Percentiles rank a stretch among this genome's conserved stretches.
Evolutionary conservation across 2,797 vertebrate genomes (phyloP).

Genomic region (Anas capensis): DNA sequence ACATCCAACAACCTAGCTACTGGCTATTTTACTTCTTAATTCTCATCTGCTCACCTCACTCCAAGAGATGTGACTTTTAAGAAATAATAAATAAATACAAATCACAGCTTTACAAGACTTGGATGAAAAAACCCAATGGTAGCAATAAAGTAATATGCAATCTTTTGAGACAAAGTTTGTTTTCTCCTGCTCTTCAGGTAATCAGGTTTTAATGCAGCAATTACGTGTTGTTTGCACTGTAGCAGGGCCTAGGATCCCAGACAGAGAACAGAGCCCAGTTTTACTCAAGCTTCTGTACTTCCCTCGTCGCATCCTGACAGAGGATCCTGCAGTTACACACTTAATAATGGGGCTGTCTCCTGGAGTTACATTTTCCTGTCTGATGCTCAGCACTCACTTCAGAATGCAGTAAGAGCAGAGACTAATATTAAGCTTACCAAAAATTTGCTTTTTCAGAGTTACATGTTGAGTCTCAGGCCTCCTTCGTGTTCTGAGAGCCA

Average conservation of each 20-base stretch:
- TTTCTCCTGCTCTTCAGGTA: background rate
- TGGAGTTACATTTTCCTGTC: background rate
- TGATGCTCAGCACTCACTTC: background rate
- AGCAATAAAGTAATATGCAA: background rate
- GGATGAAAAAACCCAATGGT: rapidly evolving
- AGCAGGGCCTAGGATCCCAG: background rate
- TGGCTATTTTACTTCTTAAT: background rate
- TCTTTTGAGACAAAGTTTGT: background rate
- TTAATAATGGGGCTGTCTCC: background rate
- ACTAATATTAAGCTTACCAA: background rate
- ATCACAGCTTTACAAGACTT: background rate
- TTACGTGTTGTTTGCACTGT: background rate
- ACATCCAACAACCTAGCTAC: background rate
- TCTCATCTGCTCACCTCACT: background rate
- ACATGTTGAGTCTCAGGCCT: background rate
- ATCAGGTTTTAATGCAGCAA: background rate
- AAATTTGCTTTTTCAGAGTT: background rate
- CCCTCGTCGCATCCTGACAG: background rate
- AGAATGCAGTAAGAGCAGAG: background rate
- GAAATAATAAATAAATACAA: background rate
- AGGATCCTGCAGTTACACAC: background rate
- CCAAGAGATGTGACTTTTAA: background rate
- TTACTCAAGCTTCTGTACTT: background rate
- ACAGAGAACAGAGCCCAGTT: background rate
- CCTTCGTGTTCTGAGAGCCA: background rate